phyloP scores from a whole-genome alignment of 2,888 invertebrate genomes.

The Abrostola tripartita region DNA sequence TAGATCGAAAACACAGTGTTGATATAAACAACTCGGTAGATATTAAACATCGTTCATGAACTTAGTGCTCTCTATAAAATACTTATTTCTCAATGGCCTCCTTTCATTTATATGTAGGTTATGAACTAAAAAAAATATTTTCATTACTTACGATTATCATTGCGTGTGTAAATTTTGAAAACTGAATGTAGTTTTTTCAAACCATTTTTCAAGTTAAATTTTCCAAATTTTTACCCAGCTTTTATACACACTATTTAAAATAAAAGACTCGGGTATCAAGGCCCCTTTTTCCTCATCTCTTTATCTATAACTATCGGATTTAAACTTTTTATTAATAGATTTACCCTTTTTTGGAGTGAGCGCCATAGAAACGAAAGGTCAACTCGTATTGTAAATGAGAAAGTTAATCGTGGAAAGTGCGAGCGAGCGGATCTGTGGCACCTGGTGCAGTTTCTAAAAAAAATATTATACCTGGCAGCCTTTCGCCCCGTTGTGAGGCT shows the following conservation, averaged over 20 bases:
- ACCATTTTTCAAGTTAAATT: not conserved
- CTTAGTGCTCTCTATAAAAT: slow-evolving; percentile 56
- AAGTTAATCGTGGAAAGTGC: slow-evolving; percentile 87
- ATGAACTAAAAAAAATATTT: slow-evolving; percentile 51
- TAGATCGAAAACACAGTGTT: slow-evolving; percentile 26
- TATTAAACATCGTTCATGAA: slow-evolving; percentile 53
- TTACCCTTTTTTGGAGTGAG: slow-evolving; percentile 76
- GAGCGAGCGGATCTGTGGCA: slow-evolving; percentile 77
- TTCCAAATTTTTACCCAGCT: not conserved
- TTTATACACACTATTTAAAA: not conserved
- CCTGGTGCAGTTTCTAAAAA: slow-evolving; percentile 78
- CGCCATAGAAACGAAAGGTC: slow-evolving; percentile 84
- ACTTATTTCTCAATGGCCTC: slow-evolving; percentile 57
- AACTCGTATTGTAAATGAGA: slow-evolving; percentile 84
- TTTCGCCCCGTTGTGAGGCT: slow-evolving; percentile 53
- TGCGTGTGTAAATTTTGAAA: slow-evolving; percentile 25
- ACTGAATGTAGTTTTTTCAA: not conserved
- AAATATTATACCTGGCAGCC: slow-evolving; percentile 60
- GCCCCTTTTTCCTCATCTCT: not conserved
- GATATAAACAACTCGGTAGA: slow-evolving; percentile 33
- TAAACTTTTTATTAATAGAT: slow-evolving; percentile 35
- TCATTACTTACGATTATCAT: slow-evolving; percentile 28
- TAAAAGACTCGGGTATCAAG: not conserved
- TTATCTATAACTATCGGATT: not conserved
- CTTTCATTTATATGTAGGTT: slow-evolving; percentile 57